phyloP scores from a whole-genome alignment of 23 tunicate genomes.

The Corella eumyota region DNA sequence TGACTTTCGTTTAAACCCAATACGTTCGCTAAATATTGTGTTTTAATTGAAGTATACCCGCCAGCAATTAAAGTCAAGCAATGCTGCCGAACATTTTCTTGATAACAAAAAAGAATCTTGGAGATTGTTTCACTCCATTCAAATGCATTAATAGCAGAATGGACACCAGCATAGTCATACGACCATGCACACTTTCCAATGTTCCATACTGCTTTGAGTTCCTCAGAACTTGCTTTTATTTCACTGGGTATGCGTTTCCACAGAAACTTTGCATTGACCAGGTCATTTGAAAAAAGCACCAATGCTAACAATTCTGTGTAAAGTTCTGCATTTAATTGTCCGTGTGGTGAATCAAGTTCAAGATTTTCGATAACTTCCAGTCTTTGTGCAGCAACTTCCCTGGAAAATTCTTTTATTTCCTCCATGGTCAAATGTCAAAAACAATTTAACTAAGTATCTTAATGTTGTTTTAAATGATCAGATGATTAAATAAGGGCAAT shows the following conservation, averaged over 20 bases:
- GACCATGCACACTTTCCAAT: conserved; percentile 51
- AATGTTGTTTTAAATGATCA: too few species aligned
- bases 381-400: conserved; percentile 14
- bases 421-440: too few species aligned
- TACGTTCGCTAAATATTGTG: conserved; percentile 16
- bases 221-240: conserved; percentile 21
- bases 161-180: conserved; percentile 40
- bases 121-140: conserved; percentile 38
- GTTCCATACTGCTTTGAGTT: conserved; percentile 64
- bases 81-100: conserved; percentile 19
- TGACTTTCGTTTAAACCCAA: conserved; percentile 17
- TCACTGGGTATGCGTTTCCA: conserved; percentile 69
- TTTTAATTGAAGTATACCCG: conserved; percentile 37
- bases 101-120: conserved; percentile 28
- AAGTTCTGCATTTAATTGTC: conserved; percentile 25
- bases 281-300: conserved; percentile 40
- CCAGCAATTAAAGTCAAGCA: conserved; percentile 40
- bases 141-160: conserved; percentile 20
- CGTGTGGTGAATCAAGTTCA: conserved; percentile 58
- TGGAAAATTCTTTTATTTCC: neutral
- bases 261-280: conserved; percentile 42
- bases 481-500: too few species aligned
- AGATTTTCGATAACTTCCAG: conserved; percentile 46
- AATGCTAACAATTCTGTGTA: conserved; percentile 73
- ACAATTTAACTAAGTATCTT: too few species aligned